Conservation (phyloP, 92 coral and sea anemone genomes). For the Epizoanthus rinbou region DNA sequence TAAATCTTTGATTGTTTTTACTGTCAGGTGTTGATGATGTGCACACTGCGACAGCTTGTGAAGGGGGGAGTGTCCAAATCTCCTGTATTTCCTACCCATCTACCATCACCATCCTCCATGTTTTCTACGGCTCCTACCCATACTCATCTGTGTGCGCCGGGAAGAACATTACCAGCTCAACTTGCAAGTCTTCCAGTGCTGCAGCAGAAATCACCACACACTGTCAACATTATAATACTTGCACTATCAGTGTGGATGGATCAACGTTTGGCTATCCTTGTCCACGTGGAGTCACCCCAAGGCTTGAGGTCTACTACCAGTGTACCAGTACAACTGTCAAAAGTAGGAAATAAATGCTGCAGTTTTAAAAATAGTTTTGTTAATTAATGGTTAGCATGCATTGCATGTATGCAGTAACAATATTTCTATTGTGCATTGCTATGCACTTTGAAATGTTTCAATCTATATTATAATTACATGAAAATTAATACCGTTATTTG, state of each 20-base stretch:
- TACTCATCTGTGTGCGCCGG: constrained; percentile 17
- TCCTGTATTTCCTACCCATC: constrained; percentile 6
- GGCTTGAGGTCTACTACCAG: constrained; percentile 34
- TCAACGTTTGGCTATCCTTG: constrained; percentile 33
- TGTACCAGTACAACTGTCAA: constrained; percentile 36
- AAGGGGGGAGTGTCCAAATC: neutral
- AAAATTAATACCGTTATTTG: too few species aligned
- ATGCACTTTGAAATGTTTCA: too few species aligned
- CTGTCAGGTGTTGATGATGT: constrained; percentile 39
- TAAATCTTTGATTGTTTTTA: too few species aligned
- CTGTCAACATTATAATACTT: constrained; percentile 27
- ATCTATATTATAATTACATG: too few species aligned
- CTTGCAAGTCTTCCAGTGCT: constrained; percentile 30
- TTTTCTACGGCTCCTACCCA: constrained; percentile 28
- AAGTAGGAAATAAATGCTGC: neutral
- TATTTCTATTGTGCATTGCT: too few species aligned
- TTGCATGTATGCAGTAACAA: too few species aligned
- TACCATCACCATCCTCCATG: constrained; percentile 31
- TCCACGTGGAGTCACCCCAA: neutral
- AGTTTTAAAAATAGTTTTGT: too few species aligned
- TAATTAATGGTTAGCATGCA: too few species aligned
- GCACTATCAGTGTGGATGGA: constrained; percentile 16
- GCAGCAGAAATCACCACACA: constrained; percentile 1
- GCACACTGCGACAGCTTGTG: constrained; percentile 12
- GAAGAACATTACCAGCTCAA: constrained; percentile 11